phyloP scores from a whole-genome alignment of 2,888 invertebrate species.

The Orthonychiurus folsomi region DNA sequence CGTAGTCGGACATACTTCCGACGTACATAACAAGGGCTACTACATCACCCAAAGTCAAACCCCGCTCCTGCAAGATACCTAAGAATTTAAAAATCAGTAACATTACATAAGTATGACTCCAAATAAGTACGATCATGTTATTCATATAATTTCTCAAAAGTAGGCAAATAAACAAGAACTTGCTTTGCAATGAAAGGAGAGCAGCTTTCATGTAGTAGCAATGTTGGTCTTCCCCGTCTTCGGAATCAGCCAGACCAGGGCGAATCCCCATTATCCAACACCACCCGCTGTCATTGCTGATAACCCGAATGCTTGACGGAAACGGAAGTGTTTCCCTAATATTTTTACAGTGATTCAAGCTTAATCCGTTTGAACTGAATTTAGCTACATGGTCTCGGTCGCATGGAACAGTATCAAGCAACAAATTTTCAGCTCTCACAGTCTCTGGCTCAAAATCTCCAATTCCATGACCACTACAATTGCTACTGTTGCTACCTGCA shows the following conservation, averaged over 20 bases:
- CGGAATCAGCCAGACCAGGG: conserved; percentile 48
- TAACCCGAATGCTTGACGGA: conserved; percentile 55
- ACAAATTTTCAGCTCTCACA: not conserved
- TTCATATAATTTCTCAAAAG: too few relatives aligned
- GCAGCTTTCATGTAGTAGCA: conserved; percentile 33
- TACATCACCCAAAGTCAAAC: conserved; percentile 56
- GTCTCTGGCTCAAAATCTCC: not conserved
- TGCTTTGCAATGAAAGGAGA: conserved; percentile 30
- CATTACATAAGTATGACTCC: too few relatives aligned
- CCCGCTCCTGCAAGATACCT: conserved; percentile 50
- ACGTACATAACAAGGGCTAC: conserved; percentile 78
- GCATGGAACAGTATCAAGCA: not conserved
- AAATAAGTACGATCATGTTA: too few relatives aligned
- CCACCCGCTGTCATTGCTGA: conserved; percentile 68
- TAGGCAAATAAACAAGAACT: conserved; percentile 13
- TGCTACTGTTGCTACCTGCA: conserved; percentile 15
- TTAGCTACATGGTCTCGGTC: too few relatives aligned
- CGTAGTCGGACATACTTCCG: conserved; percentile 70
- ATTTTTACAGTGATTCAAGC: conserved; percentile 43
- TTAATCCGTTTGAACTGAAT: too few relatives aligned
- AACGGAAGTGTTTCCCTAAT: conserved; percentile 55
- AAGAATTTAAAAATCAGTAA: conserved; percentile 40
- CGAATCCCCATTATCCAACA: conserved; percentile 72
- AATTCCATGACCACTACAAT: conserved; percentile 14
- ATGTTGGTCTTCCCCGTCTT: conserved; percentile 7